phyloP scores from a whole-genome alignment of 2,797 vertebrate genomes.

The Falco rusticolus region DNA sequence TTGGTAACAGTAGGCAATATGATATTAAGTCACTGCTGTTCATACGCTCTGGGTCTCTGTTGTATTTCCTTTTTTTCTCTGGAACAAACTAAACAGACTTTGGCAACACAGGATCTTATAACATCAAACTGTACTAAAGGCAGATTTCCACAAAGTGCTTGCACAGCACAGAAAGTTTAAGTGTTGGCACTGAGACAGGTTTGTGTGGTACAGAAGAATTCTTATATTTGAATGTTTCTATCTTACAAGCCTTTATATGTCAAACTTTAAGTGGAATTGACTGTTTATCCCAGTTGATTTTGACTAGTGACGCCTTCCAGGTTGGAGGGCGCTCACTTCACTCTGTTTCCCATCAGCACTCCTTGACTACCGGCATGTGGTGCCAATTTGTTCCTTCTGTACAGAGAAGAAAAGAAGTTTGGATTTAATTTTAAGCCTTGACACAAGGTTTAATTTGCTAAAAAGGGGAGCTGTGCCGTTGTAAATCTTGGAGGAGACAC shows the following conservation, averaged over 20 bases:
- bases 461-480: conserved; percentile 75
- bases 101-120: conserved; percentile 57
- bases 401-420: conserved; percentile 73
- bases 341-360: conserved; percentile 78
- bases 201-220: conserved; percentile 66
- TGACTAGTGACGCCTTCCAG: conserved; percentile 70
- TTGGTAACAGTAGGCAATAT: not conserved
- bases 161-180: conserved; percentile 72
- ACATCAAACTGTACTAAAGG: conserved; percentile 65
- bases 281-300: conserved; percentile 73
- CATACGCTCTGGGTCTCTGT: not conserved
- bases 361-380: conserved; percentile 73
- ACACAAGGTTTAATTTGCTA: conserved; percentile 82
- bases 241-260: conserved; percentile 68
- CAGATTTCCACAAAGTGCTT: conserved; percentile 75
- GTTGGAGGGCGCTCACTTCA: conserved; percentile 65
- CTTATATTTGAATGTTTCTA: conserved; percentile 65
- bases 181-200: conserved; percentile 69
- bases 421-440: conserved; percentile 80
- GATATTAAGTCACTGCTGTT: not conserved
- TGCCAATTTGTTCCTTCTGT: conserved; percentile 80
- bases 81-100: conserved; percentile 59
- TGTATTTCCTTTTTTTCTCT: conserved; percentile 41
- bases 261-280: conserved; percentile 73
- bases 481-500: conserved; percentile 79